These are phyloP conservation scores for Hirtodrosophila confusa DNA, from an alignment of 2,888 invertebrate species.

Conservation along the genomic window DNA sequence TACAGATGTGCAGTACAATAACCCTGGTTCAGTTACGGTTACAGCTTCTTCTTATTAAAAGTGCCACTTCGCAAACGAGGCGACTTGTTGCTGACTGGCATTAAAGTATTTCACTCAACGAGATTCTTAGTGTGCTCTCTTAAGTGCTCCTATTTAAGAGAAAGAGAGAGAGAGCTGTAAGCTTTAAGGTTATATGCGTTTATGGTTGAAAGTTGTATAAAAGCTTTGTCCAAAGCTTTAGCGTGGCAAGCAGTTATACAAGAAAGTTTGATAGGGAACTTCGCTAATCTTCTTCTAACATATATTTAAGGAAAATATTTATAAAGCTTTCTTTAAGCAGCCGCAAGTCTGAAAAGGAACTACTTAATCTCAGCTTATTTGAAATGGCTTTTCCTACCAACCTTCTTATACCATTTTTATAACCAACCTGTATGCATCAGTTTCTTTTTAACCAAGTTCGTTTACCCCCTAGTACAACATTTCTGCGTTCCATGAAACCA, in stretches of 20 bases:
- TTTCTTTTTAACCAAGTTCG: background rate
- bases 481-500: background rate
- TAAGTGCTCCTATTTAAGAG: background rate
- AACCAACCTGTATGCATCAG: too few species aligned
- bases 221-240: conserved; percentile 33
- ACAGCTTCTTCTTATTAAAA: too few species aligned
- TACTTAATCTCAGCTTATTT: background rate
- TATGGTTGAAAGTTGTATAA: conserved; percentile 5
- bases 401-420: too few species aligned
- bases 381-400: background rate
- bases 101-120: background rate
- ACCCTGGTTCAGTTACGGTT: too few species aligned
- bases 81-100: conserved; percentile 35
- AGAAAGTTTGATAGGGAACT: background rate
- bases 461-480: background rate
- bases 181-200: conserved; percentile 7
- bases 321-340: background rate
- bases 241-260: conserved; percentile 28
- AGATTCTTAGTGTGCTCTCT: background rate
- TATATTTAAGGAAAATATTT: too few species aligned
- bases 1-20: too few species aligned
- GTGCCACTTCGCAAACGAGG: background rate
- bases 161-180: background rate
- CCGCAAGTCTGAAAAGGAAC: background rate
- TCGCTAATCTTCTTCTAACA: too few species aligned